These are phyloP conservation scores for Lomographa bimaculata DNA, from an alignment of 2,888 invertebrate genomes.

Conservation along the genomic window DNA sequence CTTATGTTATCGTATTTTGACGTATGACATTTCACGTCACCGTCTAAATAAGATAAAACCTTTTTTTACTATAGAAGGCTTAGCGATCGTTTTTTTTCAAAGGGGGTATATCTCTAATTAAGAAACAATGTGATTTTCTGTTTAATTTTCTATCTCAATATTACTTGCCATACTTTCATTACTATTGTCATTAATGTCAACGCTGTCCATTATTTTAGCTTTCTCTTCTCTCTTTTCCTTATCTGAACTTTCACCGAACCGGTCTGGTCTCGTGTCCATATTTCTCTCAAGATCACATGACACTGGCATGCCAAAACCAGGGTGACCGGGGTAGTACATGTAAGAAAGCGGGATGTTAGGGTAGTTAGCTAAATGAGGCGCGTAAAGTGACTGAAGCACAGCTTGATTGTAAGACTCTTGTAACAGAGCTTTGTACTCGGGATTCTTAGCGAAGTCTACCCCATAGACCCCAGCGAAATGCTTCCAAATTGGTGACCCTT, in stretches of 20 bases:
- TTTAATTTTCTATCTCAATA: slow-evolving; percentile 76
- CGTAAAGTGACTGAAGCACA: slow-evolving; percentile 74
- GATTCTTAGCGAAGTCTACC: slow-evolving; percentile 75
- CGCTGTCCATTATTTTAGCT: slow-evolving; percentile 43
- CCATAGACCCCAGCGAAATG: slow-evolving; percentile 79
- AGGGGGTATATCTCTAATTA: no score
- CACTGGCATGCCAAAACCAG: slow-evolving; percentile 61
- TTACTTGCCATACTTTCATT: slow-evolving; percentile 80
- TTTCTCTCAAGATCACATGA: slow-evolving; percentile 65
- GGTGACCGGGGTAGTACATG: slow-evolving; percentile 77
- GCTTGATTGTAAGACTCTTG: slow-evolving; percentile 80
- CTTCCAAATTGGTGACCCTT: slow-evolving; percentile 74
- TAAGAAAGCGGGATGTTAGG: slow-evolving; percentile 71
- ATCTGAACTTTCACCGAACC: slow-evolving; percentile 50
- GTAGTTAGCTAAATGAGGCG: slow-evolving; percentile 75
- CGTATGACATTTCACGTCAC: no score
- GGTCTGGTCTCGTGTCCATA: slow-evolving; percentile 48
- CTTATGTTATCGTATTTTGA: no score
- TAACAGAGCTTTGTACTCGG: slow-evolving; percentile 72
- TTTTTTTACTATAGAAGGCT: no score
- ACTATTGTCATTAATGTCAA: slow-evolving; percentile 72
- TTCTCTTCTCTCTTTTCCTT: slow-evolving; percentile 52
- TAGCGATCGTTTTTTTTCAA: no score
- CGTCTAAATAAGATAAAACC: no score
- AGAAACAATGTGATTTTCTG: no score